These are phyloP conservation scores for Odontophorus gujanensis DNA, from an alignment of 2,113 vertebrate genomes.

Conservation along the genomic window DNA sequence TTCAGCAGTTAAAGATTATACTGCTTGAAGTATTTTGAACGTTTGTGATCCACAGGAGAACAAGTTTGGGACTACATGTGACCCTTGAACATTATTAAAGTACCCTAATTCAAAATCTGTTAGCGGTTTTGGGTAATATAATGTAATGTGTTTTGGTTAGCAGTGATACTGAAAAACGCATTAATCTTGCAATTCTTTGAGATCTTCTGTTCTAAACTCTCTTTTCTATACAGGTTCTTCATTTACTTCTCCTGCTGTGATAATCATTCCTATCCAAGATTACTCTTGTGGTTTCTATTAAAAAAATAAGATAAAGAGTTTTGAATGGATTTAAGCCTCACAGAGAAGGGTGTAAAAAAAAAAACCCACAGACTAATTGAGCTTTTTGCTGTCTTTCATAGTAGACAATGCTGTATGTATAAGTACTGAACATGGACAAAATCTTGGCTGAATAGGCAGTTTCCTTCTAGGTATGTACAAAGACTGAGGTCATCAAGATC, in stretches of 20 bases:
- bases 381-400: neutral
- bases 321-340: constrained; percentile 17
- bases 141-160: constrained; percentile 30
- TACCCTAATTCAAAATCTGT: neutral
- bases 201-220: neutral
- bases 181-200: neutral
- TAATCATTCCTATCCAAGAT: constrained; percentile 48
- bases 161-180: neutral
- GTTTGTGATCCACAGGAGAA: neutral
- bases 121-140: constrained; percentile 18
- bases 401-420: neutral
- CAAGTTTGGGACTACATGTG: neutral
- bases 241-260: constrained; percentile 49
- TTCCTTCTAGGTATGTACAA: neutral
- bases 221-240: constrained; percentile 42
- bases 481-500: neutral
- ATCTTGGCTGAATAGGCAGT: neutral
- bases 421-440: neutral
- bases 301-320: neutral
- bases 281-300: constrained; percentile 39
- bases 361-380: neutral
- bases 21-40: neutral
- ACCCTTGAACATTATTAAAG: constrained; percentile 17
- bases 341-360: fast-evolving
- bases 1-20: neutral